Evolutionary conservation across 2,888 invertebrate species (phyloP).

Genomic region (Ariolimax columbianus): DNA sequence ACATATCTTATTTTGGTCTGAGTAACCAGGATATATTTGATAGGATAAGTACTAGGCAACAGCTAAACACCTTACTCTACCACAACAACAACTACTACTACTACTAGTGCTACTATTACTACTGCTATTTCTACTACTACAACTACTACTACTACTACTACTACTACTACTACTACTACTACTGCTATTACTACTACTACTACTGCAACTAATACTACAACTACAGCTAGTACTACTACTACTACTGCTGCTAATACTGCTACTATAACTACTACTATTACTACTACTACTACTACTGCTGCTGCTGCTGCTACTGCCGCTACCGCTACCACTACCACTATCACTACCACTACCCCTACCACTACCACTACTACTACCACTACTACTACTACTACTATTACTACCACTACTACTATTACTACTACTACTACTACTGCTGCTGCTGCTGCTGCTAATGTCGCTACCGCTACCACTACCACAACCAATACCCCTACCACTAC

Average conservation of each 20-base stretch:
- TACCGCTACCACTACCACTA: conserved; percentile 1
- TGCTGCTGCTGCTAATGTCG: not conserved
- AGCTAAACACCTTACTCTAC: too few relatives aligned
- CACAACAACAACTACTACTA: too few relatives aligned
- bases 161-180: conserved; percentile 32
- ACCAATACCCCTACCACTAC: too few relatives aligned
- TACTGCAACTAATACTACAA: too few relatives aligned
- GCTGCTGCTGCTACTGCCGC: not conserved
- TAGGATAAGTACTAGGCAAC: too few relatives aligned
- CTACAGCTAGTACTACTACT: too few relatives aligned
- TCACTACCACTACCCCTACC: conserved; percentile 27
- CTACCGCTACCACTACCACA: too few relatives aligned
- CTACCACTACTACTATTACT: conserved; percentile 29
- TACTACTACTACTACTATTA: conserved; percentile 29
- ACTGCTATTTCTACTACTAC: not conserved
- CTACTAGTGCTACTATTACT: not conserved
- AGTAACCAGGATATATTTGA: too few relatives aligned
- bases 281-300: conserved; percentile 34
- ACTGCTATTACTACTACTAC: conserved; percentile 19
- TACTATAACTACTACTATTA: conserved; percentile 38
- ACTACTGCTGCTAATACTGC: too few relatives aligned
- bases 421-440: not conserved
- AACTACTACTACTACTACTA: not conserved
- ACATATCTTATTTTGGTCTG: too few relatives aligned
- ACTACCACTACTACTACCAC: conserved; percentile 30